These are phyloP conservation scores for Capreolus pygargus DNA, from an alignment of 2,113 vertebrate species.

Conservation along the genomic window DNA sequence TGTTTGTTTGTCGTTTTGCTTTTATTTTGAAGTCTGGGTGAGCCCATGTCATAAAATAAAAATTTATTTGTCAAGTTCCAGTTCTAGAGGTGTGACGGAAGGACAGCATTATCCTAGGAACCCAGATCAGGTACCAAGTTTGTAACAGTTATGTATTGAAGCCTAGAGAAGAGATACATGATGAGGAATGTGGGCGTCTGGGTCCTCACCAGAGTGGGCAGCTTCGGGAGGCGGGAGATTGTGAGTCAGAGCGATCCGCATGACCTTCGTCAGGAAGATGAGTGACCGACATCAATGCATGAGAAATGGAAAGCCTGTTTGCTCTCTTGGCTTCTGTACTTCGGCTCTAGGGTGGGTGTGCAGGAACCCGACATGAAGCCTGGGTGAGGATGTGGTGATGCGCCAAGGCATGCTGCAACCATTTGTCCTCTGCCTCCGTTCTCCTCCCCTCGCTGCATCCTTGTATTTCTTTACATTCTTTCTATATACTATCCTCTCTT, in stretches of 20 bases:
- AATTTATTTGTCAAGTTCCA: background rate
- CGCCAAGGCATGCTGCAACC: fast-evolving
- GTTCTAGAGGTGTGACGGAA: background rate
- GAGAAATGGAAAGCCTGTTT: background rate
- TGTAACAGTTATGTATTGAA: background rate
- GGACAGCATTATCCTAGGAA: background rate
- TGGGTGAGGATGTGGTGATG: background rate
- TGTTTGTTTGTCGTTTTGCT: background rate
- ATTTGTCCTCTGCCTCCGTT: too few species aligned
- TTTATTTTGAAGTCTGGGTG: background rate
- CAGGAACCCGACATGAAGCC: background rate
- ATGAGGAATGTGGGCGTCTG: fast-evolving
- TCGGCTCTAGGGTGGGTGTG: too few species aligned
- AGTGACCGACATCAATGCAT: background rate
- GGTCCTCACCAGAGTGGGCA: background rate
- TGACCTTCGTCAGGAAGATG: background rate
- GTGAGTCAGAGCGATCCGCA: background rate
- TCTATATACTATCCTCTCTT: background rate
- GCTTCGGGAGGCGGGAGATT: background rate
- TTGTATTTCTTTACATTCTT: background rate
- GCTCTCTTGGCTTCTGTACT: background rate
- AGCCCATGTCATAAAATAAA: background rate
- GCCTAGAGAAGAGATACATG: background rate
- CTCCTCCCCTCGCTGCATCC: background rate
- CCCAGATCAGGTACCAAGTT: background rate